phyloP scores from a whole-genome alignment of 2,797 vertebrate species.

The Manis crassicaudata region DNA sequence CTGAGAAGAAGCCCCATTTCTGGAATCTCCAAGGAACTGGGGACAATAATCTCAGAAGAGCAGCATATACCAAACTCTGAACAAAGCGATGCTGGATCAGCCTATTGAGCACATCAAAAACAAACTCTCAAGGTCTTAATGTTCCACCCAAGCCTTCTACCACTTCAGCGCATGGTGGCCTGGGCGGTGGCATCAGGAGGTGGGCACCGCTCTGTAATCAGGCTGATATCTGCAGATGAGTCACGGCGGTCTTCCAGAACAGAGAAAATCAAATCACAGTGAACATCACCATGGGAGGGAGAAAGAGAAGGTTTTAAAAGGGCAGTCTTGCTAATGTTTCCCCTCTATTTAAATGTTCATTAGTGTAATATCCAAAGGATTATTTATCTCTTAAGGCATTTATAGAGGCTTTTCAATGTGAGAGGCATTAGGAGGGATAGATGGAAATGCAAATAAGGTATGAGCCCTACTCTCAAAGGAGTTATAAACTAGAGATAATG shows the following conservation, averaged over 20 bases:
- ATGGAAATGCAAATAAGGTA: background rate
- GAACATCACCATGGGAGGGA: background rate
- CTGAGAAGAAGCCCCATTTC: background rate
- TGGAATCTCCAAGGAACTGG: background rate
- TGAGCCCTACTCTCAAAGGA: background rate
- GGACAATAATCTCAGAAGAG: background rate
- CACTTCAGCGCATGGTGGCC: background rate
- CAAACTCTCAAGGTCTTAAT: background rate
- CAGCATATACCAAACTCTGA: background rate
- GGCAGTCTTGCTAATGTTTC: background rate
- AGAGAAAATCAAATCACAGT: constrained; percentile 28
- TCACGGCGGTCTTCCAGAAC: background rate
- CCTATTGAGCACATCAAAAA: background rate
- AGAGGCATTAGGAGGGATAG: background rate
- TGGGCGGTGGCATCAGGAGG: background rate
- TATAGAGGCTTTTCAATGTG: background rate
- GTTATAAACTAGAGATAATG: background rate
- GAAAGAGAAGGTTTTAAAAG: background rate
- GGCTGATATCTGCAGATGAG: background rate
- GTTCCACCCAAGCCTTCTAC: background rate
- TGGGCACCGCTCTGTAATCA: background rate
- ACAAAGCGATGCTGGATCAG: background rate
- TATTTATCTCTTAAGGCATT: constrained; percentile 23
- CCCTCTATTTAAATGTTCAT: background rate
- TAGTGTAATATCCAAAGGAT: background rate